Evolutionary conservation across 2,113 vertebrate genomes (phyloP), one percentile per base, ranked within the genome.

Genomic region (Indicator maculatus): DNA sequence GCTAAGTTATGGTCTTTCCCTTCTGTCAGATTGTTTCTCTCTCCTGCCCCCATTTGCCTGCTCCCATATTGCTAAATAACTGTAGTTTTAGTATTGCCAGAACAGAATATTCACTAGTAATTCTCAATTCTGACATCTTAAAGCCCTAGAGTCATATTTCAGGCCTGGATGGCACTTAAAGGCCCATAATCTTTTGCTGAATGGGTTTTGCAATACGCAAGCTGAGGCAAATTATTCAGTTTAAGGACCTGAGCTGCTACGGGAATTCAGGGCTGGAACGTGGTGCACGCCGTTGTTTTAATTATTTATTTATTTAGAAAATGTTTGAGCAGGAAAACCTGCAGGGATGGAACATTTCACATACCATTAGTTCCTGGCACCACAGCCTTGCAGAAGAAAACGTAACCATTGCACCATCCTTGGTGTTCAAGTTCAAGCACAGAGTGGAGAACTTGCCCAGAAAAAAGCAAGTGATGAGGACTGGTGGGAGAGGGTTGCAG

Each of bases 231-330:
- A 98, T 98, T 97, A 98, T 98, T 98, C 97, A 97, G 97, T 98
- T 98, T 98, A 98, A 98, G 98, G 98, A 98, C 97, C 98, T 94
- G 97, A 98, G 98, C 97, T 98, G 98, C 98, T 98, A 75, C 96
- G 98, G 98, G 98, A 98, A 98, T 98, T 86, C 80, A 83, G 69
- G 96, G 96, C 97, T 96, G 91, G 96, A 97, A 96, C 18, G 84
- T 73, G 88, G 95, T 38, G 73, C 84, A 88, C 28, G 47, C 95
- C 96, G 96, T 89, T 89, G 88, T 95, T 97, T 98, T 97, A 96
- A 98, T 98, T 98, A 98, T 98, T 98, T 98, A 99, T 98, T 99
- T 98, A 99, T 97, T 97, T 97, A 97, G 98, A 98, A 98, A 98
- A 97, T 98, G 98, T 98, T 98, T 98, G 98, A 98, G 98, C 97